Base-by-base conservation (phyloP, 2,888 invertebrate genomes). In the Nudaria mundana region DNA sequence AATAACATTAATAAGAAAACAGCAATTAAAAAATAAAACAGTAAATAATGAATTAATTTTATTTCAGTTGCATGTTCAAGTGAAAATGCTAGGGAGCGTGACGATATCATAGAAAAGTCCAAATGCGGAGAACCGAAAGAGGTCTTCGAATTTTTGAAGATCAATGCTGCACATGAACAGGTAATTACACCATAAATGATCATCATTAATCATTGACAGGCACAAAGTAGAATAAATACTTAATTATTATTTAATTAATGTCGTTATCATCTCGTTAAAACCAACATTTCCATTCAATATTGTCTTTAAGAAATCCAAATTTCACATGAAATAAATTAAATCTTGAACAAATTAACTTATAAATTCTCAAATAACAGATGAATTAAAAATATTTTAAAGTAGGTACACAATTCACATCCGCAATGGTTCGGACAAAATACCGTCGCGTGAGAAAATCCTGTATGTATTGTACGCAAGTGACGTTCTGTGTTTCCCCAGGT, bases 61-160 rank as follows among this genome's bases (percentile, higher is more conserved):
- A 51, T 66, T 57, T 51, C 71, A 84, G 87, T 79, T 41, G 66
- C 71, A 28, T 88, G 86, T 53, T 70, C 72, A 14, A 60, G 66
- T 44, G 73, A 73, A 7, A 68, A 68, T 40, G 72, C 76, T 30
- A 60, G 58, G 3, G 62, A 71, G 30, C 64, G 84, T 13, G 75
- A 74, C 41, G 71, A 72, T 40, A 63, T 84, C 14, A 81, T 87
- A 24, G 70, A 80, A 38, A 71, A 82, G 37, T 76, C 88, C 8
- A 75, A 68, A 45, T 88, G 88, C 41, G 85, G 86, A 7, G 72
- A 69, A 7, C 87, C 88, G 4, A 81, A 79, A 53, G 85, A 85
- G 20, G 80, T 81, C 16, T 87, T 86, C 63, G 66, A 80, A 8
- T 70, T 73, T 36, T 60, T 88, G 25, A 71, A 73, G 11, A 69